These are phyloP conservation scores for Oceanites oceanicus DNA, from an alignment of 2,113 vertebrate species.

Conservation along the genomic window DNA sequence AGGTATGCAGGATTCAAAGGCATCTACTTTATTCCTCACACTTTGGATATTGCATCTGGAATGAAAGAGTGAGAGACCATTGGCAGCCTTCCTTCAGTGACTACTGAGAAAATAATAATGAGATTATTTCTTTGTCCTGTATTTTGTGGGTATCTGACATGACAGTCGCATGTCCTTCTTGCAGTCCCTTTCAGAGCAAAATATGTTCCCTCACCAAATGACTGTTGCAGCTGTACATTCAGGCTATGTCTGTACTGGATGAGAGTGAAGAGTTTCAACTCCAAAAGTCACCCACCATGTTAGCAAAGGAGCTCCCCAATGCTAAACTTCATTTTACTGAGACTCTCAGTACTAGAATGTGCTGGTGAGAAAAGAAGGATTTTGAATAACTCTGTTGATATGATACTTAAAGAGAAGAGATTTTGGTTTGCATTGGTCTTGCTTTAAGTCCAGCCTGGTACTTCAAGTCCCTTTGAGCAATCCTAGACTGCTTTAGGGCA, in stretches of 20 bases:
- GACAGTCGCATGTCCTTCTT: background rate
- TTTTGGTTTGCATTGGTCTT: background rate
- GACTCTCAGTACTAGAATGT: background rate
- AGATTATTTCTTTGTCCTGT: background rate
- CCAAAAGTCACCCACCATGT: rapidly evolving
- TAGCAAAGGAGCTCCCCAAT: background rate
- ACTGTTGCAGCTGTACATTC: rapidly evolving
- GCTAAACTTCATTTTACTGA: background rate
- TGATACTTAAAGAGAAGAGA: background rate
- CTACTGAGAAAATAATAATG: no score
- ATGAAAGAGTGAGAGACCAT: background rate
- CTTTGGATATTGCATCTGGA: background rate
- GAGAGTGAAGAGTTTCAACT: background rate
- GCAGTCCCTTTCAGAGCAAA: background rate
- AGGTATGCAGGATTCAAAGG: background rate
- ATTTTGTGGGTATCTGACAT: background rate
- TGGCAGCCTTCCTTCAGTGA: background rate
- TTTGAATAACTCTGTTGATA: background rate
- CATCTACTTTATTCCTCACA: background rate
- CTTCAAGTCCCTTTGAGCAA: background rate
- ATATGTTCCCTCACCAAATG: background rate
- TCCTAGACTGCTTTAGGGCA: background rate
- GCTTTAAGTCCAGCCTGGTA: background rate
- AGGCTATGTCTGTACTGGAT: rapidly evolving
- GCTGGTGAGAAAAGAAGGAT: background rate